Conservation (phyloP, 2,797 vertebrate species). For the Schizopygopsis pylzovi region DNA sequence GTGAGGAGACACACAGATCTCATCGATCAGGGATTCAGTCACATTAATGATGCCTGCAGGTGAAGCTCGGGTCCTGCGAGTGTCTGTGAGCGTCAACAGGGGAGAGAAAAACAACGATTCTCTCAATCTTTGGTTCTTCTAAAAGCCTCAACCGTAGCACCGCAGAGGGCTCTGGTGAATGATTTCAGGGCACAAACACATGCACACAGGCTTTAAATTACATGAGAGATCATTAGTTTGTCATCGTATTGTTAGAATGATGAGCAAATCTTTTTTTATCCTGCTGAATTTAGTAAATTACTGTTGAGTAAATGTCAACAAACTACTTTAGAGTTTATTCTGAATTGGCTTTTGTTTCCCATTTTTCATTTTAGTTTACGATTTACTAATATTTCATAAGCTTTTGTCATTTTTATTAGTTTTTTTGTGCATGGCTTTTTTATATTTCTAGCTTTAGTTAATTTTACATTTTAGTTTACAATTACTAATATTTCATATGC, state of each 20-base stretch:
- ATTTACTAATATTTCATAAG: no score
- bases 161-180: neutral
- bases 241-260: neutral
- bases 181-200: neutral
- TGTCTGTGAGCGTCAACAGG: slow-evolving; percentile 1
- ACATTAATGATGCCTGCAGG: slow-evolving; percentile 20
- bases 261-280: neutral
- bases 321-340: neutral
- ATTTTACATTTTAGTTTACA: no score
- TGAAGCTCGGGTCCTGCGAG: neutral
- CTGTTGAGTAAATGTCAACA: no score
- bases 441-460: no score
- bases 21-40: slow-evolving; percentile 21
- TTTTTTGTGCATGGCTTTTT: no score
- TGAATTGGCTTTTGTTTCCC: no score
- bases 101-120: neutral
- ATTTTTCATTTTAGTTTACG: no score
- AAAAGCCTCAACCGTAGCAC: neutral
- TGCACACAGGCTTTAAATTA: neutral
- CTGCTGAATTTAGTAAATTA: no score
- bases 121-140: neutral
- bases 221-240: neutral
- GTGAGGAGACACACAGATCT: neutral
- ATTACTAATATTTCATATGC: no score
- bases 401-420: no score